A percentile compares a stretch with the other conserved stretches of the same genome.
phyloP scores from a whole-genome alignment of 2,888 invertebrate genomes.

The Drosophila mimica region DNA sequence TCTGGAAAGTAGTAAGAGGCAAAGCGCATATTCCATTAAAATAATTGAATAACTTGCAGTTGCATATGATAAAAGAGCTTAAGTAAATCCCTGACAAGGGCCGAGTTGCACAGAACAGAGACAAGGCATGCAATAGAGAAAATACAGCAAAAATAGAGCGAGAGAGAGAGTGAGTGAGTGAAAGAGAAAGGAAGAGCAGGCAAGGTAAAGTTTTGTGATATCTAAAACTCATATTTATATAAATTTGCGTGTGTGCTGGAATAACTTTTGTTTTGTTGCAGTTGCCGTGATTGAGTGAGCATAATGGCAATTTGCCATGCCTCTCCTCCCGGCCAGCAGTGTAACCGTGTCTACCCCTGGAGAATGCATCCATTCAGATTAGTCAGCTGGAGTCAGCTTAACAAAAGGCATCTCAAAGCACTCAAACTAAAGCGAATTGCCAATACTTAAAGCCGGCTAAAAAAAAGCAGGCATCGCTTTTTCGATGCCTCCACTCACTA shows the following conservation, averaged over 20 bases:
- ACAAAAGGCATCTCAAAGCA: slow-evolving; percentile 44
- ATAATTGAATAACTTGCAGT: slow-evolving; percentile 78
- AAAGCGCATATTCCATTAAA: slow-evolving; percentile 70
- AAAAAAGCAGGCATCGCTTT: slow-evolving; percentile 35
- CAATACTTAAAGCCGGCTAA: slow-evolving; percentile 42
- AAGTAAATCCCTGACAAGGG: slow-evolving; percentile 65
- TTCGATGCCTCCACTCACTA: background rate
- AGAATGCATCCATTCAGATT: slow-evolving; percentile 64
- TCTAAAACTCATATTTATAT: slow-evolving; percentile 67
- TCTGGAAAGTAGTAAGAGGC: slow-evolving; percentile 47
- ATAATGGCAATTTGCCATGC: slow-evolving; percentile 60
- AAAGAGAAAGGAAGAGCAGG: background rate
- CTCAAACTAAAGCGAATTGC: slow-evolving; percentile 42
- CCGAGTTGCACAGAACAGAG: slow-evolving; percentile 4
- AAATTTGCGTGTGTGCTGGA: slow-evolving; percentile 42
- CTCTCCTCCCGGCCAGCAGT: background rate
- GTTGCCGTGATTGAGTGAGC: slow-evolving; percentile 52
- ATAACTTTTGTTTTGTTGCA: slow-evolving; percentile 71
- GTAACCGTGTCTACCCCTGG: slow-evolving; percentile 13
- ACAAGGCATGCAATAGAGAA: slow-evolving; percentile 4
- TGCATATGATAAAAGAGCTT: slow-evolving; percentile 65
- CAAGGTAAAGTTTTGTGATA: slow-evolving; percentile 56
- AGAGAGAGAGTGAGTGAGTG: background rate
- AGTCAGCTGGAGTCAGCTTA: slow-evolving; percentile 51
- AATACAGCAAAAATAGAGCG: background rate